A percentile compares a stretch with the other conserved stretches of the same genome.
These are phyloP conservation scores for Eublepharis macularius DNA, from an alignment of 2,113 vertebrate species.

Conservation along the genomic window DNA sequence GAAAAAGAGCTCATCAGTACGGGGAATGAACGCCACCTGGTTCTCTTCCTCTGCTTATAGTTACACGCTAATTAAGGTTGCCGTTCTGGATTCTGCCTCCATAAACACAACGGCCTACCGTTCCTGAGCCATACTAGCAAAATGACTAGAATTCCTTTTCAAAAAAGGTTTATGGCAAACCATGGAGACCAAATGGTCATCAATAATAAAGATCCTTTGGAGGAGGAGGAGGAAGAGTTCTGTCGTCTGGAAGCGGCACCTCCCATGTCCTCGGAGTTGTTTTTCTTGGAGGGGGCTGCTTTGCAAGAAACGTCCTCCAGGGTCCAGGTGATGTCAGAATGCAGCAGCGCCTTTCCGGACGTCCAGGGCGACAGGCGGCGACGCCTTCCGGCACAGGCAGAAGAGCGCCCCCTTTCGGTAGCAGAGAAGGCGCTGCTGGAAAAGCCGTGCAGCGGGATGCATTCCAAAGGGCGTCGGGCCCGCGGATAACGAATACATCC, in stretches of 20 bases:
- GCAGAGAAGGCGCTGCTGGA: neutral
- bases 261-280: neutral
- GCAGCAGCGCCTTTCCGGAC: neutral
- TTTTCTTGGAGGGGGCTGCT: neutral
- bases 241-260: neutral
- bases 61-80: neutral
- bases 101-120: neutral
- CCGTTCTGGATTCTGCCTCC: neutral
- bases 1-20: neutral
- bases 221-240: neutral
- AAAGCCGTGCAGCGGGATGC: too few species aligned
- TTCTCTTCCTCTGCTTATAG: too few species aligned
- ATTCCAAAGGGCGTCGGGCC: neutral
- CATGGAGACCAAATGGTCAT: neutral
- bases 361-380: neutral
- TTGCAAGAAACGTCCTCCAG: neutral
- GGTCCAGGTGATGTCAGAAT: neutral
- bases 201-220: neutral
- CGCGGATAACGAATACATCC: neutral
- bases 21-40: neutral
- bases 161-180: neutral
- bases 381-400: neutral
- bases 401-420: neutral
- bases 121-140: neutral
- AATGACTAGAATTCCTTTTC: too few species aligned